A percentile compares a stretch with the other conserved stretches of the same genome.
Evolutionary conservation across 2,113 vertebrate species (phyloP).

Genomic region (Otolemur garnettii): DNA sequence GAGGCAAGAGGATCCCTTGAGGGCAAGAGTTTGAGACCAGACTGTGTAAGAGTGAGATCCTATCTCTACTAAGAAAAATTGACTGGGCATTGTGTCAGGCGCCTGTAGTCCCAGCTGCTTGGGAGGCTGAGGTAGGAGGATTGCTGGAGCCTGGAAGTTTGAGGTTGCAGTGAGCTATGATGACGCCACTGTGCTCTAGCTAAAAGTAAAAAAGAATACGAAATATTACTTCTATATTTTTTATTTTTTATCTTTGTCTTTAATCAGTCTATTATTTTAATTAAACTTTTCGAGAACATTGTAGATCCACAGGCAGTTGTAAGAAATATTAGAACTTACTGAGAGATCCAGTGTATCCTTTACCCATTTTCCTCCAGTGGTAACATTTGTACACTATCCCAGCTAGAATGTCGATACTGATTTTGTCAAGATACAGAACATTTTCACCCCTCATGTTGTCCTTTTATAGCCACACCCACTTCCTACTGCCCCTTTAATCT

Average conservation of each 20-base stretch:
- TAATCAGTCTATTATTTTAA: neutral
- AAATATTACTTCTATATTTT: neutral
- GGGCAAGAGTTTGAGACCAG: no score
- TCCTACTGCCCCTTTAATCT: neutral
- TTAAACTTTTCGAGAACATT: neutral
- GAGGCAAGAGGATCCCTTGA: no score
- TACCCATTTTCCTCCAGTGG: neutral
- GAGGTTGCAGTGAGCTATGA: no score
- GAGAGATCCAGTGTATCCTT: neutral
- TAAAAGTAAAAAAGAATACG: neutral
- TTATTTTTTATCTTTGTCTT: neutral
- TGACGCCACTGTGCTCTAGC: no score
- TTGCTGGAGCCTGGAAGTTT: no score
- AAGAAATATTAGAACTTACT: neutral
- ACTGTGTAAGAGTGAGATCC: no score
- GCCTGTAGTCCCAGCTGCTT: no score
- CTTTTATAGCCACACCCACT: neutral
- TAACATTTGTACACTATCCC: neutral
- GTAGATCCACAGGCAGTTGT: neutral
- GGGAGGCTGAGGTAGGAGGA: no score
- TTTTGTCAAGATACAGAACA: neutral
- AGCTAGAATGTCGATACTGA: neutral
- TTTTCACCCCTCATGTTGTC: neutral
- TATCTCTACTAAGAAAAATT: no score
- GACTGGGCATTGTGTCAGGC: no score